Evolutionary conservation across 2,113 vertebrate genomes (phyloP).

Genomic region (Paedocypris sp.): DNA sequence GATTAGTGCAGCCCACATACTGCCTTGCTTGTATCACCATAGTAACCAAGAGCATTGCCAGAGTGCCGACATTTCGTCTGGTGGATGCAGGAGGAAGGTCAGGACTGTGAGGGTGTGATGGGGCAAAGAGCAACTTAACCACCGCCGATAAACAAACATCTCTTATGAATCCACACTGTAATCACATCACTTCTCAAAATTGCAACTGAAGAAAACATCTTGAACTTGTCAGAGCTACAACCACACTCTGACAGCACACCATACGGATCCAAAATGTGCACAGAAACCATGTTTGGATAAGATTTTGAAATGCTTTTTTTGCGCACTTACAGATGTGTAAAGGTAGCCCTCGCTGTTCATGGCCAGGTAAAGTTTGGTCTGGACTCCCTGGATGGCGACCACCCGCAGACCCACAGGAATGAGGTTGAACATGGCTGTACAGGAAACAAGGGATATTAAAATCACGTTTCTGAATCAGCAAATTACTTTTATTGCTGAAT

Average conservation of each 20-base stretch:
- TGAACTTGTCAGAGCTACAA: constrained; percentile 24
- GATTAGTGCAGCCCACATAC: constrained; percentile 30
- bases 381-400: constrained; percentile 97
- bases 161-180: background rate
- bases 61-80: constrained; percentile 13
- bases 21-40: constrained; percentile 34
- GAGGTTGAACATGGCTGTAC: constrained; percentile 92
- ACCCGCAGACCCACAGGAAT: constrained; percentile 97
- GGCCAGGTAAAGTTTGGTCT: constrained; percentile 94
- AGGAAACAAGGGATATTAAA: constrained; percentile 28
- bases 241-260: background rate
- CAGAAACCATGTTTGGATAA: background rate
- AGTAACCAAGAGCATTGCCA: constrained; percentile 36
- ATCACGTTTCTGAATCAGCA: background rate
- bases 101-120: background rate
- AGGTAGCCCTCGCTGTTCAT: constrained; percentile 98
- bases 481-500: too few relatives aligned
- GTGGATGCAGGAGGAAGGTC: constrained; percentile 18
- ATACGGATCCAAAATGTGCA: constrained; percentile 24
- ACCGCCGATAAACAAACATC: background rate
- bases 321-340: constrained; percentile 95
- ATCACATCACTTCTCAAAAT: background rate
- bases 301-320: background rate
- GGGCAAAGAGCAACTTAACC: background rate
- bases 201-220: constrained; percentile 8